A percentile compares a stretch with the other conserved stretches of the same genome.
These are phyloP conservation scores for Ophiothrix spiculata DNA, from an alignment of 35 echinoderm and acorn worm genomes.

Conservation along the genomic window DNA sequence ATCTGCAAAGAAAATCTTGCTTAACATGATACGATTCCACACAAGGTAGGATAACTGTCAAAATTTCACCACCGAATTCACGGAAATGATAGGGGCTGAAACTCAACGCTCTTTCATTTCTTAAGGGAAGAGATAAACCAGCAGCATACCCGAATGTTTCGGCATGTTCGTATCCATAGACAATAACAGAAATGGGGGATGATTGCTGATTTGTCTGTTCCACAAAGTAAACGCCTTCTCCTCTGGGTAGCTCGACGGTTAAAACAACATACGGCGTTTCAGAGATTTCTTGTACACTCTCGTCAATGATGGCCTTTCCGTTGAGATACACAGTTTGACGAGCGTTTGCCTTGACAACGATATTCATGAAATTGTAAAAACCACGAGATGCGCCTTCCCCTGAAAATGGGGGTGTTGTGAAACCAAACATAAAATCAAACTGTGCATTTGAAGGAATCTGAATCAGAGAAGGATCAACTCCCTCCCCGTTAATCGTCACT, in stretches of 20 bases:
- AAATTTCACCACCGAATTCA: conserved; percentile 52
- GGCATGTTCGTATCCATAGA: conserved; percentile 46
- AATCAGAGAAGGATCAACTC: conserved; percentile 43
- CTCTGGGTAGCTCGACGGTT: conserved; percentile 49
- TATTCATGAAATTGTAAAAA: conserved; percentile 58
- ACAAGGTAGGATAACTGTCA: conserved; percentile 54
- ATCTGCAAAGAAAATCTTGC: conserved; percentile 14
- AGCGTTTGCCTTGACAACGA: conserved; percentile 40
- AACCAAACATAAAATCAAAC: conserved; percentile 52
- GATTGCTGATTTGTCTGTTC: conserved; percentile 28
- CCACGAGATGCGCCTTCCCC: conserved; percentile 21
- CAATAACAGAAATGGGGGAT: conserved; percentile 57
- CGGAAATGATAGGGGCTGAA: conserved; percentile 42
- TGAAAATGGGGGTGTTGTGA: conserved; percentile 42
- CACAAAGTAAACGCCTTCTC: conserved; percentile 61
- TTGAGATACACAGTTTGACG: conserved; percentile 35
- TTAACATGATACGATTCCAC: too few species aligned
- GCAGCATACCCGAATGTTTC: conserved; percentile 67
- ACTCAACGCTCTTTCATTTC: conserved; percentile 34
- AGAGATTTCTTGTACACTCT: conserved; percentile 10
- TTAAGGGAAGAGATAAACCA: conserved; percentile 52
- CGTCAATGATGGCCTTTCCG: background rate
- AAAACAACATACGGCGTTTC: conserved; percentile 41
- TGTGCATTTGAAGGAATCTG: conserved; percentile 52
- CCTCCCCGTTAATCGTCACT: background rate